phyloP scores from a whole-genome alignment of 2,888 invertebrate species.

The Drosophila austrosaltans region DNA sequence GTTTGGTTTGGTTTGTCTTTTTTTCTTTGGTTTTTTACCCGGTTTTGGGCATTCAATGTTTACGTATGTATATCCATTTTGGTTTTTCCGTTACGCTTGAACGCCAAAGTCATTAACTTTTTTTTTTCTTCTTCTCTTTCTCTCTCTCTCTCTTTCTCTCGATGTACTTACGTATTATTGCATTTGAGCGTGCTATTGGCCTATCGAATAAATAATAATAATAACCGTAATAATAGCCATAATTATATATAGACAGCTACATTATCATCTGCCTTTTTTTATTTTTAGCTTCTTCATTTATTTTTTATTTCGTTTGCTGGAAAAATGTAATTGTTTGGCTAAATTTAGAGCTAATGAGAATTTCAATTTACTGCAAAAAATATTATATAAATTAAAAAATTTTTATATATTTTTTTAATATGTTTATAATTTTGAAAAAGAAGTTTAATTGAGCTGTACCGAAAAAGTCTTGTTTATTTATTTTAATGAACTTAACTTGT shows the following conservation, averaged over 20 bases:
- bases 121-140: background rate
- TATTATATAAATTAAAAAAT: background rate
- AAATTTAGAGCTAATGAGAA: background rate
- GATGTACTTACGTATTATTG: slow-evolving; percentile 12
- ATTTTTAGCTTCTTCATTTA: too few species aligned
- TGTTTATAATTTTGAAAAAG: background rate
- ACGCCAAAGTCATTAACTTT: slow-evolving; percentile 64
- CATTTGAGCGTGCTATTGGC: slow-evolving; percentile 14
- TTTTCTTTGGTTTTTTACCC: background rate
- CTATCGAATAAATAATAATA: slow-evolving; percentile 16
- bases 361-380: background rate
- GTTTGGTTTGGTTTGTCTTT: background rate
- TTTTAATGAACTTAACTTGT: too few species aligned
- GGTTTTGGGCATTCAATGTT: slow-evolving; percentile 12
- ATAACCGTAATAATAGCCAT: slow-evolving; percentile 13
- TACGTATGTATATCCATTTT: slow-evolving; percentile 45
- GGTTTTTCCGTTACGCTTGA: slow-evolving; percentile 50
- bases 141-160: too few species aligned
- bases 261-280: background rate
- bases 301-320: background rate
- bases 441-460: background rate
- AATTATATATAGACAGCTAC: slow-evolving; percentile 9
- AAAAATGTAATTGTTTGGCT: background rate
- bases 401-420: background rate
- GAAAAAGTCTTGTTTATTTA: too few species aligned